Conservation (phyloP, 2,888 invertebrate genomes). For the Archaeoteleia sp. region DNA sequence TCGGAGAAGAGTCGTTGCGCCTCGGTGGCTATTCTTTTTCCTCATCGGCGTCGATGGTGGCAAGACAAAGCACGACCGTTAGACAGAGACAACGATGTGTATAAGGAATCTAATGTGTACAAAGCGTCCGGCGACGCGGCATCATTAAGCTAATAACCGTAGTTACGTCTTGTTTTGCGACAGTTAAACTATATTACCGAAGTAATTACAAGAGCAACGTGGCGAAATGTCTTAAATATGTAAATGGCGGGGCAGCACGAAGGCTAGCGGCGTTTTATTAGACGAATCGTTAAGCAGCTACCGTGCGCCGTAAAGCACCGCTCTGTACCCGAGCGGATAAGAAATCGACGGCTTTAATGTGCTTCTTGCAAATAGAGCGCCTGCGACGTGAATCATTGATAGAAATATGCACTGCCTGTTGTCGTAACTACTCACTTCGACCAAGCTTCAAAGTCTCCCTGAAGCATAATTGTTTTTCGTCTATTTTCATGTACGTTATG, state of each 20-base stretch:
- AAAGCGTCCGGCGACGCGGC: slow-evolving; percentile 32
- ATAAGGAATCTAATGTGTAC: slow-evolving; percentile 12
- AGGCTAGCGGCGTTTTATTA: slow-evolving; percentile 13
- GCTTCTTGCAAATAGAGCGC: slow-evolving; percentile 18
- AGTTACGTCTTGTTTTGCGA: slow-evolving; percentile 37
- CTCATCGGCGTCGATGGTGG: slow-evolving; percentile 29
- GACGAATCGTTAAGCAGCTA: not conserved
- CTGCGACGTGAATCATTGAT: slow-evolving; percentile 24
- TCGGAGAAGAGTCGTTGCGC: slow-evolving; percentile 38
- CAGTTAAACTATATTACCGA: slow-evolving; percentile 26
- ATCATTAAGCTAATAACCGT: slow-evolving; percentile 52
- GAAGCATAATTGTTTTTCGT: too few species aligned
- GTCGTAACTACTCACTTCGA: slow-evolving; percentile 14
- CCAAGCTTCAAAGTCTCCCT: slow-evolving; percentile 2
- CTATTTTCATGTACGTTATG: too few species aligned
- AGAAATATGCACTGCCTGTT: slow-evolving; percentile 9
- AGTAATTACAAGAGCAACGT: slow-evolving; percentile 9
- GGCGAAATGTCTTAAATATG: slow-evolving; percentile 6
- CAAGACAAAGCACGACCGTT: slow-evolving; percentile 18
- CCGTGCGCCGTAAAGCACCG: too few species aligned
- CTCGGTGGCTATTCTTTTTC: slow-evolving; percentile 34
- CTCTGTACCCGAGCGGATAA: not conserved
- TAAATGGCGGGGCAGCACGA: not conserved
- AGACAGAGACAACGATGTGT: too few species aligned
- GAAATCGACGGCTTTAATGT: not conserved